Conservation (phyloP, 1,140 invertebrate genomes). For the Nasonia giraulti region DNA sequence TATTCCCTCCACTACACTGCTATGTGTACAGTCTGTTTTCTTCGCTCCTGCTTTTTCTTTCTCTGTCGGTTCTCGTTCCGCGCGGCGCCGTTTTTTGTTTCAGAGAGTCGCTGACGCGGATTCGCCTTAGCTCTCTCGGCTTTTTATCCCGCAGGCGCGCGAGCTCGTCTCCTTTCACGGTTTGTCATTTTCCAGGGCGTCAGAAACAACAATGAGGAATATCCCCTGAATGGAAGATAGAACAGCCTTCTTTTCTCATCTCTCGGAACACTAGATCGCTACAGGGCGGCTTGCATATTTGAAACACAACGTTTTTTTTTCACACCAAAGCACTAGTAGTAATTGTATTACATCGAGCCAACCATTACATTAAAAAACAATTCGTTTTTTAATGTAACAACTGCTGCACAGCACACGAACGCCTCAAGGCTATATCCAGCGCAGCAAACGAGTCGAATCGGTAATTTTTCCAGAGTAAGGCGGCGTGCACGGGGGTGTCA, state of each 20-base stretch:
- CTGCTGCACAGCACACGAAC: no score
- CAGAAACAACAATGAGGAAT: slow-evolving; percentile 13
- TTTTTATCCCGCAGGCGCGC: slow-evolving; percentile 15
- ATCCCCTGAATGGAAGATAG: background rate
- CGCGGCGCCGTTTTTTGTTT: background rate
- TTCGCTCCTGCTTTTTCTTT: background rate
- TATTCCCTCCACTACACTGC: background rate
- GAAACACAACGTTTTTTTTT: no score
- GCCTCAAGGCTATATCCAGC: background rate
- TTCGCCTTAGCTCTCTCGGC: slow-evolving; percentile 8
- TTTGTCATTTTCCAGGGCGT: slow-evolving; percentile 24
- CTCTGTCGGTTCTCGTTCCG: background rate
- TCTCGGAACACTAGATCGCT: background rate
- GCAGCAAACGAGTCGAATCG: slow-evolving; percentile 3
- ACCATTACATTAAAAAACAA: no score
- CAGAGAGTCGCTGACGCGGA: slow-evolving; percentile 17
- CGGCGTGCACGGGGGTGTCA: background rate
- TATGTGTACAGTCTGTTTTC: background rate
- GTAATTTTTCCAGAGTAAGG: slow-evolving; percentile 8
- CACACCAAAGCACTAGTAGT: no score
- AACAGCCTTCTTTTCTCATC: background rate
- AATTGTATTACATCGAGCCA: no score
- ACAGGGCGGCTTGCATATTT: background rate
- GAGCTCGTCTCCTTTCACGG: slow-evolving; percentile 13
- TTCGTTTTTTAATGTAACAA: no score